Evolutionary conservation across 2,888 invertebrate species (phyloP).

Genomic region (Euplexia lucipara): DNA sequence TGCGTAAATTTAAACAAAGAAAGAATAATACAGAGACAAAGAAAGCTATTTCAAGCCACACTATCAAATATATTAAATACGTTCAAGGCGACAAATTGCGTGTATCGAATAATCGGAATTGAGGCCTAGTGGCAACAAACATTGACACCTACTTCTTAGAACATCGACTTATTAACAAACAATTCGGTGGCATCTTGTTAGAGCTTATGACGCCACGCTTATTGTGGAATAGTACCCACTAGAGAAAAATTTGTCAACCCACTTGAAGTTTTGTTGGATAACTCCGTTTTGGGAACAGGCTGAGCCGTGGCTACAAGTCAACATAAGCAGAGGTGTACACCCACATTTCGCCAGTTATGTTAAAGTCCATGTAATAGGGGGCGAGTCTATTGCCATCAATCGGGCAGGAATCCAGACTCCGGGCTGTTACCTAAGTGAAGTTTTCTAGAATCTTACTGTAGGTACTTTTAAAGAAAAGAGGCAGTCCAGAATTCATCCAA

Average conservation of each 20-base stretch:
- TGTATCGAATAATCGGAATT: constrained; percentile 8
- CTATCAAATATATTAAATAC: not conserved
- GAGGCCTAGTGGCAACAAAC: constrained; percentile 32
- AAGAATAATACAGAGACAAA: too few relatives aligned
- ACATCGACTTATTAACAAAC: constrained; percentile 47
- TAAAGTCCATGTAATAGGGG: too few relatives aligned
- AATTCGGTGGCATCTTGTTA: constrained; percentile 31
- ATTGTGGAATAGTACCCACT: constrained; percentile 17
- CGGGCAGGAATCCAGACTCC: too few relatives aligned
- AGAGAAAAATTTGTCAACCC: constrained; percentile 36
- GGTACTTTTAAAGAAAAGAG: too few relatives aligned
- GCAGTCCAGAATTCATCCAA: too few relatives aligned
- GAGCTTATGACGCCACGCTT: constrained; percentile 32
- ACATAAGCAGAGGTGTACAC: too few relatives aligned
- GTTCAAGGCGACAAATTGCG: constrained; percentile 1
- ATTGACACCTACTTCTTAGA: constrained; percentile 36
- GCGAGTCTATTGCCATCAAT: too few relatives aligned
- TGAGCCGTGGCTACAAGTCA: too few relatives aligned
- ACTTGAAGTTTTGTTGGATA: constrained; percentile 9
- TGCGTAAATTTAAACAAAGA: not conserved
- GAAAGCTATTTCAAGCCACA: not conserved
- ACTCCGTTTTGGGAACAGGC: not conserved
- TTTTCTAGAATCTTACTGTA: too few relatives aligned
- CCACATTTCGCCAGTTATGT: too few relatives aligned
- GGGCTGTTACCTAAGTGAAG: too few relatives aligned